phyloP scores from a whole-genome alignment of 2,113 vertebrate genomes.

The Paralichthys olivaceus region DNA sequence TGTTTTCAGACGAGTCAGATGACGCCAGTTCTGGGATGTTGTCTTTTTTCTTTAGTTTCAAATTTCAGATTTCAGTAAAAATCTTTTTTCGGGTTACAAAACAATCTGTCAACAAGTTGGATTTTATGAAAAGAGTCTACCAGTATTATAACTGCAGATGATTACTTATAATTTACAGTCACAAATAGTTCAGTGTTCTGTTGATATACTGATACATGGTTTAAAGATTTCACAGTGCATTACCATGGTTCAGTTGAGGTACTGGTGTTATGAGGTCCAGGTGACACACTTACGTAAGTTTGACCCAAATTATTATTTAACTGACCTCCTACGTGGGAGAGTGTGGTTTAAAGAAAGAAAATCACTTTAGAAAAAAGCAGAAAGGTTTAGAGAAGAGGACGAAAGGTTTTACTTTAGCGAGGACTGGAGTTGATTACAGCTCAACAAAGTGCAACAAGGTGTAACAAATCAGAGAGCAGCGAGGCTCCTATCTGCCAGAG shows the following conservation, averaged over 20 bases:
- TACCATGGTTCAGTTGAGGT: constrained; percentile 2
- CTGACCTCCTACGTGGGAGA: constrained; percentile 8
- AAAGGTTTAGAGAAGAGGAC: not conserved
- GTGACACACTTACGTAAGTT: constrained; percentile 16
- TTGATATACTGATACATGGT: constrained; percentile 5
- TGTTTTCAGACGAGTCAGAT: constrained; percentile 6
- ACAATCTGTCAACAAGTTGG: not conserved
- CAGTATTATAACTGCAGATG: not conserved
- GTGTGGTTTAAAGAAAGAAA: not conserved
- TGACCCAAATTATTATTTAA: constrained; percentile 42
- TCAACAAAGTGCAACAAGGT: constrained; percentile 16
- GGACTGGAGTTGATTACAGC: constrained; percentile 34
- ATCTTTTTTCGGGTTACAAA: not conserved
- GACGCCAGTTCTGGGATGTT: not conserved
- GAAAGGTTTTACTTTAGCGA: constrained; percentile 1
- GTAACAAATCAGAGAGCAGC: not conserved
- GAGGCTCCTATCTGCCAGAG: constrained; percentile 11
- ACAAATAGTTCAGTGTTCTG: not conserved
- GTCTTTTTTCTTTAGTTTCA: not conserved
- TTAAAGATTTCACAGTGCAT: constrained; percentile 2
- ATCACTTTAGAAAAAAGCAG: not conserved
- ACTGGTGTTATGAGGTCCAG: constrained; percentile 17
- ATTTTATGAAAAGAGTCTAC: not conserved
- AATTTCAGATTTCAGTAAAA: not conserved
- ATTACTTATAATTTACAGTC: not conserved